Base-by-base conservation (phyloP, 2,888 invertebrate species). In the Caenorhabditis doughertyi region DNA sequence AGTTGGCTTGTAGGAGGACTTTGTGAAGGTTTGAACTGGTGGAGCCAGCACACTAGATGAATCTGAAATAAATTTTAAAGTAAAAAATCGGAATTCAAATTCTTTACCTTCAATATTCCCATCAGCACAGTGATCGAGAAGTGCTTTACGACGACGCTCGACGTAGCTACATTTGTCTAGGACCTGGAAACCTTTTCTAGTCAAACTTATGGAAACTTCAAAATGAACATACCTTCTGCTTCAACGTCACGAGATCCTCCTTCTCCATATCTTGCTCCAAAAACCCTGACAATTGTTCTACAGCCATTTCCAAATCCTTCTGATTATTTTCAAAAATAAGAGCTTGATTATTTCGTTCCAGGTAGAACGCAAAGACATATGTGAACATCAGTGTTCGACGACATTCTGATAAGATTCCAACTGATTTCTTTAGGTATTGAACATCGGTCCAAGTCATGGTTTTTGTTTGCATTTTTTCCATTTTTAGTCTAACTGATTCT, bases 381-480 rank as follows among this genome's bases (percentile, higher is more conserved):
- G 98, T 98, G 94, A 97, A 98, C 97, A 98, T 98, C 73, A 98
- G 94, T 18, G 98, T 98, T 93, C 97, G 97, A 87, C 98, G 95
- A 60, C 87, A 86, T 81, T 92, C 92, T 81, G 92, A 92, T 29
- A 93, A 91, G 11, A 93, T 92, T 85, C 93, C 93, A 9, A 94
- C 93, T 76, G 98, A 98, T 93, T 97, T 96, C 93, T 96, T 96
- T 90, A 99, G 94, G 93, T 98, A 99, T 94, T 98, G 98, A 84
- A 85, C 97, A 94, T 99, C 98, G 91, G 98, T 98, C 98, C 98
- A 99, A 87, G 97, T 97, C 97, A 98, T 98, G 92, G 97, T 97
- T 92, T 97, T 97, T 92, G 97, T 97, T 92, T 99, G 98, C 98
- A 99, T 98, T 93, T 97, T 97, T 92, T 98, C 97, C 98, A 98